phyloP scores from a whole-genome alignment of 1,140 invertebrate species.

The Vanessa atalanta region DNA sequence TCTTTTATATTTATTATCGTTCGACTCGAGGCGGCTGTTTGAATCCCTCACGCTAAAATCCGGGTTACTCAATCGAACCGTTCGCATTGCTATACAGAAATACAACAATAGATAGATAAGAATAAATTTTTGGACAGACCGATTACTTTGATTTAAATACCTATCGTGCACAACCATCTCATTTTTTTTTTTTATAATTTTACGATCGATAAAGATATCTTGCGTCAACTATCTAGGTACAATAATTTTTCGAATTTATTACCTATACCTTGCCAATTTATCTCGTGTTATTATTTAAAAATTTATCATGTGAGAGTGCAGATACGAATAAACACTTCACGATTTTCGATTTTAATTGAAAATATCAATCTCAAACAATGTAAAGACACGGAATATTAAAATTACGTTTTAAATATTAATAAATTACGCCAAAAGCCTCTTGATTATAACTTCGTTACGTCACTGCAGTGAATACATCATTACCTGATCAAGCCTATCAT shows the following conservation, averaged over 20 bases:
- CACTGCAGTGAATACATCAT: not conserved
- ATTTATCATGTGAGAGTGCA: slow-evolving; percentile 27
- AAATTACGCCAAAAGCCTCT: slow-evolving; percentile 10
- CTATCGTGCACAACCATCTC: slow-evolving; percentile 79
- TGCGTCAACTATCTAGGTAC: slow-evolving; percentile 28
- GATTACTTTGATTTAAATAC: slow-evolving; percentile 57
- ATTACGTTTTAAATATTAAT: slow-evolving; percentile 11
- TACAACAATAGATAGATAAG: slow-evolving; percentile 44
- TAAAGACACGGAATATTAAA: slow-evolving; percentile 12
- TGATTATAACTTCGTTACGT: not conserved
- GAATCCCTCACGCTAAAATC: not conserved
- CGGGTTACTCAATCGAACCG: slow-evolving; percentile 20
- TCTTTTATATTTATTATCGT: slow-evolving; percentile 22
- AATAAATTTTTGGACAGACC: slow-evolving; percentile 67
- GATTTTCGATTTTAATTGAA: not conserved
- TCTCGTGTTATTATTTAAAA: slow-evolving; percentile 10
- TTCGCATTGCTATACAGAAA: slow-evolving; percentile 43
- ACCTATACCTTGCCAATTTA: slow-evolving; percentile 29
- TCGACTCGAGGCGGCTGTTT: slow-evolving; percentile 15
- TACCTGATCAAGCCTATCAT: not conserved
- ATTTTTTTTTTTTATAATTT: slow-evolving; percentile 41
- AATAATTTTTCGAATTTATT: slow-evolving; percentile 32
- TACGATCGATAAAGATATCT: slow-evolving; percentile 25
- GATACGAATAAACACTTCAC: slow-evolving; percentile 17
- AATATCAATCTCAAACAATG: slow-evolving; percentile 2